Conservation (phyloP, 2,113 vertebrate genomes). For the Tichodroma muraria region DNA sequence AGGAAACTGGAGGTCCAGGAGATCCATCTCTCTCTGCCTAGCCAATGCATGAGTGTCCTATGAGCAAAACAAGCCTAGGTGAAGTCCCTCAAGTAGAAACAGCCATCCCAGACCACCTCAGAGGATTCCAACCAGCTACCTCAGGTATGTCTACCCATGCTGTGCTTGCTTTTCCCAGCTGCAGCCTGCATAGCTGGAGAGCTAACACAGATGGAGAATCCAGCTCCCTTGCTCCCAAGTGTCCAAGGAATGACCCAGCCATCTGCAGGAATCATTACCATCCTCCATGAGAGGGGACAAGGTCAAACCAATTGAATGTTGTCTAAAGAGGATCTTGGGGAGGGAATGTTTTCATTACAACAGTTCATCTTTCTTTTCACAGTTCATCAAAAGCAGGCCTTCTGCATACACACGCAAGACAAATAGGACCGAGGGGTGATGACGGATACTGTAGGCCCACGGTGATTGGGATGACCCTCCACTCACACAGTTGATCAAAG, state of each 20-base stretch:
- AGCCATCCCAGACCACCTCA: neutral
- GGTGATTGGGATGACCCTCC: constrained; percentile 54
- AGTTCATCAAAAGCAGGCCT: constrained; percentile 62
- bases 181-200: neutral
- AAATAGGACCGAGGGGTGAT: constrained; percentile 44
- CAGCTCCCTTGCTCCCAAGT: neutral
- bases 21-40: neutral
- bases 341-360: constrained; percentile 64
- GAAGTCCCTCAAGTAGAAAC: neutral
- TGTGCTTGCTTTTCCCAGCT: neutral
- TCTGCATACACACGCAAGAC: constrained; percentile 47
- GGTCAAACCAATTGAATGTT: constrained; percentile 59
- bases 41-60: rapidly evolving
- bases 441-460: constrained; percentile 22
- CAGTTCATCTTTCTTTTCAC: constrained; percentile 70
- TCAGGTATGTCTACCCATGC: neutral
- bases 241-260: constrained; percentile 57
- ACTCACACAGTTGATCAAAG: constrained; percentile 63
- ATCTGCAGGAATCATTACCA: constrained; percentile 61
- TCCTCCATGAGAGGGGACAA: constrained; percentile 20
- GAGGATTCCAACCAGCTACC: neutral
- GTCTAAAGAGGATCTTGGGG: constrained; percentile 58
- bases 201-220: neutral
- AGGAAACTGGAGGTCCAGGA: neutral
- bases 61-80: neutral